Evolutionary conservation across 2,888 invertebrate genomes (phyloP).

Genomic region (Hypolimnas misippus): DNA sequence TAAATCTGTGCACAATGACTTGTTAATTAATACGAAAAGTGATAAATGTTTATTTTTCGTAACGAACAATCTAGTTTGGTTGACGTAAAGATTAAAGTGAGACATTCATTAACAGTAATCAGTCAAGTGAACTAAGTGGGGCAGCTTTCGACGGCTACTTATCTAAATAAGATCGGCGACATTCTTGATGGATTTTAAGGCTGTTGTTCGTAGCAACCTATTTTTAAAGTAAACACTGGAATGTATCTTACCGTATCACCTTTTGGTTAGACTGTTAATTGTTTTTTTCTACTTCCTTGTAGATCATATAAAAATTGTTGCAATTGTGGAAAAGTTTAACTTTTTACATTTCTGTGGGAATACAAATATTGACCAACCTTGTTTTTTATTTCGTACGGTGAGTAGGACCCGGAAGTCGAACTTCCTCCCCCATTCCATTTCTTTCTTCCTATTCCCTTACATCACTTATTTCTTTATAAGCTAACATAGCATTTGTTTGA

Average conservation of each 20-base stretch:
- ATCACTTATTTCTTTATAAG: too few relatives aligned
- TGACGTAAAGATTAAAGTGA: constrained; percentile 61
- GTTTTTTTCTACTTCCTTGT: too few relatives aligned
- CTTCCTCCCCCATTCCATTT: too few relatives aligned
- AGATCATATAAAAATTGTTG: too few relatives aligned
- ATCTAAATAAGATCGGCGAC: constrained; percentile 81
- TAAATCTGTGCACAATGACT: not conserved
- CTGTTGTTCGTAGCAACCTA: constrained; percentile 55
- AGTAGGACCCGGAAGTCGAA: too few relatives aligned
- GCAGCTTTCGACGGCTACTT: constrained; percentile 73
- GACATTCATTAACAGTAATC: constrained; percentile 79
- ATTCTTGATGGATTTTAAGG: constrained; percentile 78
- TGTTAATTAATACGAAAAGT: not conserved
- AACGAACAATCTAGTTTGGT: constrained; percentile 31
- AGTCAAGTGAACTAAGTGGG: constrained; percentile 77
- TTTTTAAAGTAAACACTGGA: constrained; percentile 24
- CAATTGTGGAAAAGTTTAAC: too few relatives aligned
- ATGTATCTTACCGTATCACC: not conserved
- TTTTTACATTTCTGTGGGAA: too few relatives aligned
- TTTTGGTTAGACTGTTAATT: constrained; percentile 6
- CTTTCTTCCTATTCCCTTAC: too few relatives aligned
- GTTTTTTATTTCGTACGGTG: too few relatives aligned
- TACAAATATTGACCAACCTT: too few relatives aligned
- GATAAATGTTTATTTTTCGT: constrained; percentile 1
- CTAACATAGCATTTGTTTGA: too few relatives aligned